Evolutionary conservation across 1,140 invertebrate genomes (phyloP), one percentile per base, ranked within the genome.

Genomic region (Aporrectodea caliginosa): DNA sequence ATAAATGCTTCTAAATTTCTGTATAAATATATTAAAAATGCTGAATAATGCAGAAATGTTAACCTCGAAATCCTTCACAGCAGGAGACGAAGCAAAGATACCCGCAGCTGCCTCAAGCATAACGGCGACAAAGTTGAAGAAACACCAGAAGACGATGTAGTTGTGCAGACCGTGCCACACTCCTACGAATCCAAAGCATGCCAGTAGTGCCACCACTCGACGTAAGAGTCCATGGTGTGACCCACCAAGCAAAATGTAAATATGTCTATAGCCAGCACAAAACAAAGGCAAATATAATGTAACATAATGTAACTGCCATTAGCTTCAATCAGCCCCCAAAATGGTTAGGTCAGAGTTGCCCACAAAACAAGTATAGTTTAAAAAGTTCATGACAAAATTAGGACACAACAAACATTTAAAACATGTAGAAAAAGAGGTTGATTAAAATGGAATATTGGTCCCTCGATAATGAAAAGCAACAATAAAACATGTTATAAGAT

Each of bases 151-250:
- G 79, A 96, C 91, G 81, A 97, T 92, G 83, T 92, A 92, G 32
- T 89, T 89, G 72, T 92, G 90, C 29, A 92, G 91, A 22, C 95
- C 95, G 87, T 98, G 96, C 96, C 95, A 98, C 69, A 95, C 84
- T 84, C 92, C 95, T 0, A 98, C 92, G 88, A 96, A 97, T 27
- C 89, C 83, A 86, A 97, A 98, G 81, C 93, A 95, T 0, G 92
- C 81, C 27, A 94, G 91, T 27, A 94, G 94, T 22, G 93, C 93
- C 31, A 92, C 83, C 0, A 94, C 83, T 87, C 93, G 93, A 78
- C 89, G 88, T 1, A 85, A 72, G 31, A 90, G 83, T 1, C 89
- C 89, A n/a, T 87, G 86, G 73, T 88, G 82, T 74, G 88, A 89
- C 31, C 82, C 88, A 85, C 85, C 91, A 69, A 91, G 82, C 43